Base-by-base conservation (phyloP, 1,140 invertebrate species). In the Gonioctena quinquepunctata region DNA sequence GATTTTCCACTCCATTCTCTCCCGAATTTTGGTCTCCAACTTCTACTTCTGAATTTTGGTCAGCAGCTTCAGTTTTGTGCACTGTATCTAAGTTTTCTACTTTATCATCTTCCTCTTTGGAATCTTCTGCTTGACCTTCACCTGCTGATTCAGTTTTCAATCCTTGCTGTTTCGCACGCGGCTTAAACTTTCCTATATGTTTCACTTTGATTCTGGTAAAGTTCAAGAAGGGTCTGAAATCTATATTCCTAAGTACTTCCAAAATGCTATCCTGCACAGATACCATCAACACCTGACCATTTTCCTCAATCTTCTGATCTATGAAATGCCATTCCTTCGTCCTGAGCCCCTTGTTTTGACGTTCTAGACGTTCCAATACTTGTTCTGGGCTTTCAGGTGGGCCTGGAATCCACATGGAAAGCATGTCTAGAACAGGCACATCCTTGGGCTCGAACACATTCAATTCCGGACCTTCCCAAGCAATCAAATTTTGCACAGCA, bases 151-250 rank as follows among this genome's bases (percentile, higher is more conserved):
- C n/a, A 42, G 11, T n/a, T 42, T 42, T 42, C 16, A n/a, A 3
- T 42, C 16, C 33, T 42, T 42, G 11, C 2, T 62, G 33, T 27
- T 62, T 19, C 26, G 13, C 21, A 48, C 60, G 60, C 8, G 60
- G 60, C 16, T 22, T 33, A 22, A 27, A 62, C 28, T 27, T 16
- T 19, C 60, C 60, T 22, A 62, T 42, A 28, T 27, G 26, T 42
- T 62, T 62, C 7, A 62, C 28, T 48, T 62, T 62, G 27, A 62
- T 27, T 42, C 33, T 62, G 21, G 27, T 48, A 27, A 62, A 62
- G 19, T 62, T 62, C 18, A 62, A 22, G 21, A 42, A 62, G 4
- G 33, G 33, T 27, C 27, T 28, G 33, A 19, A 62, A 42, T 62
- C 60, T 16, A 42, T 42, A 6, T 48, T 62, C 21, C 18, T 62